phyloP scores from a whole-genome alignment of 2,113 vertebrate species.

The Hippoglossus stenolepis region DNA sequence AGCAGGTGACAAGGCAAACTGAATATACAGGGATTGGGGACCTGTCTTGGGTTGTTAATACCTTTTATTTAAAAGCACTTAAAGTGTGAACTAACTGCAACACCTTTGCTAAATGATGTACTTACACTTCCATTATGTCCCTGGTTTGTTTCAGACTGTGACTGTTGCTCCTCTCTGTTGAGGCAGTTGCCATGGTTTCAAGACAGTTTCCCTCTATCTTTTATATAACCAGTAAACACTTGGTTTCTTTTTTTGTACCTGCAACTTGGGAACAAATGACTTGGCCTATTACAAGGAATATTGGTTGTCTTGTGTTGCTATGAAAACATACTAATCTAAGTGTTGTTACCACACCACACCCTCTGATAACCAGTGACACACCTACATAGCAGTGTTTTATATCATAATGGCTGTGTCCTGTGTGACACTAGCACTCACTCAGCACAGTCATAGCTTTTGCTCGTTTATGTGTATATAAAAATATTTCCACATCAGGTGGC shows the following conservation, averaged over 20 bases:
- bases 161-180: background rate
- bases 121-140: background rate
- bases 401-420: background rate
- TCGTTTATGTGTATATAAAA: background rate
- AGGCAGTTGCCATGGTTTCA: slow-evolving; percentile 3
- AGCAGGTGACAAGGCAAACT: background rate
- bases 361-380: background rate
- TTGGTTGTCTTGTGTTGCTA: background rate
- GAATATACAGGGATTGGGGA: background rate
- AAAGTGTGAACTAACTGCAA: background rate
- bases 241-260: background rate
- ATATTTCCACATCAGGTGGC: slow-evolving; percentile 16
- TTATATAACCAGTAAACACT: background rate
- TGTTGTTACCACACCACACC: background rate
- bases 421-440: background rate
- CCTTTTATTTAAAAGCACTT: too few relatives aligned
- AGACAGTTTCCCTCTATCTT: background rate
- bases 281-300: background rate
- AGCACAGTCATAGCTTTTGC: background rate
- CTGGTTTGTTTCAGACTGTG: background rate
- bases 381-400: background rate
- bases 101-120: background rate
- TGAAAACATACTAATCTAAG: background rate
- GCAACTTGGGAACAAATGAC: background rate
- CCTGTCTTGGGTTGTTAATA: background rate